phyloP scores from a whole-genome alignment of 2,888 invertebrate genomes.

The Mylabris sibirica region DNA sequence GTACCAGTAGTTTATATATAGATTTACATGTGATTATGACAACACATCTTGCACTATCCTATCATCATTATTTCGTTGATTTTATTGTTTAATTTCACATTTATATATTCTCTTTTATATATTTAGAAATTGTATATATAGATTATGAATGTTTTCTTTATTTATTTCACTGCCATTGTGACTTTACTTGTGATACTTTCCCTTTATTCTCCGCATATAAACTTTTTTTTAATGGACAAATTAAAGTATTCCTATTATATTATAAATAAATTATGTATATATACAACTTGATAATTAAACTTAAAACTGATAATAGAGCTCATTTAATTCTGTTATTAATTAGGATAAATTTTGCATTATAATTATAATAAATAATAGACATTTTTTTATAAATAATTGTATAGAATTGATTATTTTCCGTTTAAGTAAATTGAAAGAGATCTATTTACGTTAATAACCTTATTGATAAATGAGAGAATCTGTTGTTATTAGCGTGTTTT shows the following conservation, averaged over 20 bases:
- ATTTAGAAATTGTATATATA: background rate
- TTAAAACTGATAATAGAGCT: background rate
- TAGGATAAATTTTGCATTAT: background rate
- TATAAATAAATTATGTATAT: conserved; percentile 28
- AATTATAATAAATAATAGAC: background rate
- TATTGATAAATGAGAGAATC: background rate
- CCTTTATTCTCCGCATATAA: background rate
- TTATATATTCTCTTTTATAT: background rate
- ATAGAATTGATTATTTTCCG: conserved; percentile 3
- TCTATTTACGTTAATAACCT: conserved; percentile 11
- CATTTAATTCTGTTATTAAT: background rate
- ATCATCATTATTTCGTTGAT: background rate
- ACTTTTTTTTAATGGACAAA: background rate
- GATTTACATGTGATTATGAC: conserved; percentile 7
- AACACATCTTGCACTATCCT: conserved; percentile 3
- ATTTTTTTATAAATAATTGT: background rate
- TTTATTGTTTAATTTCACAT: background rate
- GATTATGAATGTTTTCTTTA: background rate
- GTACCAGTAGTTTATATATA: background rate
- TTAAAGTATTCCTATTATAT: conserved; percentile 16
- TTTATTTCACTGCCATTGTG: conserved; percentile 7
- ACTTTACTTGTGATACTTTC: conserved; percentile 9
- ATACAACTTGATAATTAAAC: background rate
- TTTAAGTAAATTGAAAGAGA: background rate
- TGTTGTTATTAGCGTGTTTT: conserved; percentile 38